Base-by-base conservation (phyloP, 2,113 vertebrate species). In the Thomomys bottae region DNA sequence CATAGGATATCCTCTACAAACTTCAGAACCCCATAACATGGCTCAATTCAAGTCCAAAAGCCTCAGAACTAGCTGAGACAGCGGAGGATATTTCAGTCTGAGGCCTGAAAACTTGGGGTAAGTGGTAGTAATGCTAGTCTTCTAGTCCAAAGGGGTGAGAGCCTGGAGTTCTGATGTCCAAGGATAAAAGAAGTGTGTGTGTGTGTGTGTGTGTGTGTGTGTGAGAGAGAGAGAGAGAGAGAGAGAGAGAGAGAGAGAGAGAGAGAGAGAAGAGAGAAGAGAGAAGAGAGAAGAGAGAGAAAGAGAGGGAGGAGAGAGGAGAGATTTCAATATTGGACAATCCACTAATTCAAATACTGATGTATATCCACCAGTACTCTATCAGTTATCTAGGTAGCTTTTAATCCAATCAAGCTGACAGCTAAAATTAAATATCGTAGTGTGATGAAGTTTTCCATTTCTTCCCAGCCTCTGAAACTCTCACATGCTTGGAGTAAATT, bases 401-500 rank as follows among this genome's bases (percentile, higher is more conserved):
- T 40, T 54, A 54, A 68, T 24, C 40, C n/a, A 66, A 28, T 64
- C 77, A 38, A 76, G 8, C 17, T 92, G n/a, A 49, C 32, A 61
- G 14, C 20, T 61, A 20, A 24, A 68, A 40, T 54, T 81, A 42
- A 68, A 18, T 3, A 26, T 30, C 40, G 24, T 2, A 12, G 7
- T 36, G 1, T 61, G 20, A 36, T 32, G 12, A 23, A 54, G 8
- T n/a, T 70, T 14, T 12, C 64, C 45, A 18, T 3, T 12, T 71
- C 17, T n/a, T 30, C 28, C 14, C 6, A 59, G 34, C 18, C 40
- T 76, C 66, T 21, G 63, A 78, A 84, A 38, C 36, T 79, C 42
- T 86, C 18, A 70, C 57, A 14, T 71, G n/a, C 61, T 78, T 84
- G 40, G 78, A 45, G 32, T 70, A 88, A 49, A 72, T 45, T 61